Evolutionary conservation across 2,113 vertebrate species (phyloP).

Genomic region (Desmodus rotundus): DNA sequence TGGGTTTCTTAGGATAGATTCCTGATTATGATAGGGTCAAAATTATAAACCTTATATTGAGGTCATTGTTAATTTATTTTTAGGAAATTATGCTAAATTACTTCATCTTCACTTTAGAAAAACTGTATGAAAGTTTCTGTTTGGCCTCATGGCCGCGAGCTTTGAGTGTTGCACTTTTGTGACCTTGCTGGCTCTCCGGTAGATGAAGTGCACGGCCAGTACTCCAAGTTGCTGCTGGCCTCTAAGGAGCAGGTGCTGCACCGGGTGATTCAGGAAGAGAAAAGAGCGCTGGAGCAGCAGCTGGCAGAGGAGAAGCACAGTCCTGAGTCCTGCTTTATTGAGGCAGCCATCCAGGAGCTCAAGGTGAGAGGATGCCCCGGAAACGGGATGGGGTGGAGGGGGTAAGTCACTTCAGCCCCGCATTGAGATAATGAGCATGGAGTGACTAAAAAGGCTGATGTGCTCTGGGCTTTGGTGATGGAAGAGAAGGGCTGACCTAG

Average conservation of each 20-base stretch:
- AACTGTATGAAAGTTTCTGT: background rate
- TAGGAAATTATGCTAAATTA: background rate
- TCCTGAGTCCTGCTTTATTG: conserved; percentile 92
- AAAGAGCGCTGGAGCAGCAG: conserved; percentile 85
- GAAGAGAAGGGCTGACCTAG: background rate
- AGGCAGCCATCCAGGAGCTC: conserved; percentile 93
- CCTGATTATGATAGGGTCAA: background rate
- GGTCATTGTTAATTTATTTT: background rate
- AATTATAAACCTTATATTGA: background rate
- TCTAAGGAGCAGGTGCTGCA: conserved; percentile 89
- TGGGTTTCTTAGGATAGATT: conserved; percentile 1
- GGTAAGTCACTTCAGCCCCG: background rate
- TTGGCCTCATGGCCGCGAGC: rapidly evolving
- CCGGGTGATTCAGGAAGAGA: conserved; percentile 89
- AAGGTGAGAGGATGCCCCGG: conserved; percentile 81
- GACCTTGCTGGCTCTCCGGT: background rate
- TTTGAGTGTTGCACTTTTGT: background rate
- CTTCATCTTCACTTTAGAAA: background rate
- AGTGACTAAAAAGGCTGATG: background rate
- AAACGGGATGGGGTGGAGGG: background rate
- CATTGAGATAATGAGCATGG: background rate
- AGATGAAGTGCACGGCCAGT: conserved; percentile 88
- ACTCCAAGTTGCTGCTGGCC: conserved; percentile 95
- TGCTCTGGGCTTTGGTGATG: background rate
- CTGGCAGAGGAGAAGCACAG: conserved; percentile 89